Evolutionary conservation across 2,797 vertebrate species (phyloP).

Genomic region (Enteromius paludinosus): DNA sequence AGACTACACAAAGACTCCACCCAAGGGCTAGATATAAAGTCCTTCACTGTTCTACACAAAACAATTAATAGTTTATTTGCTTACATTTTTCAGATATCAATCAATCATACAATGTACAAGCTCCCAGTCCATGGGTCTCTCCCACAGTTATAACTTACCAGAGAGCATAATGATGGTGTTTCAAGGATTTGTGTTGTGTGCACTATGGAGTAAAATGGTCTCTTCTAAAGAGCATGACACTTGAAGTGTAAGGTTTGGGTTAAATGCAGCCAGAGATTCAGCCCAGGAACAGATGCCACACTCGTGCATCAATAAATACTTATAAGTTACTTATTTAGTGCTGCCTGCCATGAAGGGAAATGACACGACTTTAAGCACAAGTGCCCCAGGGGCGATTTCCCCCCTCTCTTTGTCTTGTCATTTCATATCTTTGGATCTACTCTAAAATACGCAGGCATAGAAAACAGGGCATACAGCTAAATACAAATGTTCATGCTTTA

Average conservation of each 20-base stretch:
- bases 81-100: constrained; percentile 76
- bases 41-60: constrained; percentile 73
- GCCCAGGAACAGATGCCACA: constrained; percentile 82
- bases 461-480: constrained; percentile 73
- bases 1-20: constrained; percentile 73
- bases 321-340: constrained; percentile 87
- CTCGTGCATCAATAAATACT: constrained; percentile 86
- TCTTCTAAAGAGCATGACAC: constrained; percentile 71
- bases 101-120: constrained; percentile 69
- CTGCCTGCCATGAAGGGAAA: constrained; percentile 84
- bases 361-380: constrained; percentile 83
- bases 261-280: constrained; percentile 80
- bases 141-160: constrained; percentile 64
- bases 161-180: constrained; percentile 74
- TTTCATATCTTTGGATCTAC: constrained; percentile 84
- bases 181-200: constrained; percentile 70
- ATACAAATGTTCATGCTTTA: constrained; percentile 81
- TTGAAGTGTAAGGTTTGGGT: constrained; percentile 79
- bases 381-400: constrained; percentile 72
- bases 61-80: constrained; percentile 80
- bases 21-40: constrained; percentile 78
- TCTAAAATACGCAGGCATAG: constrained; percentile 80
- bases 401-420: constrained; percentile 84
- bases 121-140: neutral
- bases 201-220: constrained; percentile 62